A percentile compares a stretch with the other conserved stretches of the same genome.
These are phyloP conservation scores for Paragorgia papillata DNA, from an alignment of 92 coral and sea anemone genomes.

Conservation along the genomic window DNA sequence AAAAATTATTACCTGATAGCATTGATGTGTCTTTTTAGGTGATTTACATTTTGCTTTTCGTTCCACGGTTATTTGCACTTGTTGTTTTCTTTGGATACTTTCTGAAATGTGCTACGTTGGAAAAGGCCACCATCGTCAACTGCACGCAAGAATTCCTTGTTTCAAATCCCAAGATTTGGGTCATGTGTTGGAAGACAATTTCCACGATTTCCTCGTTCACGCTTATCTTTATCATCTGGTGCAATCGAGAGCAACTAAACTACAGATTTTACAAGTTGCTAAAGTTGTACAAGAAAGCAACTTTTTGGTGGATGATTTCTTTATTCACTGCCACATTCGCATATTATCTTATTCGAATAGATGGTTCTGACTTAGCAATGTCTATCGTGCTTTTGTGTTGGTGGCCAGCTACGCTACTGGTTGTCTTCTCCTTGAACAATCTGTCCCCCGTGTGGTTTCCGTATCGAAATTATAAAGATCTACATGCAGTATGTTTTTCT, in stretches of 20 bases:
- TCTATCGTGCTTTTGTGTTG: neutral
- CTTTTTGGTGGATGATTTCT: slow-evolving; percentile 15
- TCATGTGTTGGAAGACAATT: neutral
- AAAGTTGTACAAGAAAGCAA: neutral
- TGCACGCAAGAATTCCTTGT: slow-evolving; percentile 32
- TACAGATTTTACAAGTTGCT: neutral
- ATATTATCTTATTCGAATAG: neutral
- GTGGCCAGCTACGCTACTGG: neutral
- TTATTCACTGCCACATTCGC: neutral
- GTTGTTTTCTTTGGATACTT: slow-evolving; percentile 9
- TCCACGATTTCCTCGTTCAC: neutral
- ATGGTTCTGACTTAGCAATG: neutral
- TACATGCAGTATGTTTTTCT: neutral
- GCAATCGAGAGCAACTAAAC: neutral
- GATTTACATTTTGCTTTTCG: slow-evolving; percentile 15
- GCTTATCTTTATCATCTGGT: slow-evolving; percentile 1
- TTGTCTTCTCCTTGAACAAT: slow-evolving; percentile 14
- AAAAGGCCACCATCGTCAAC: slow-evolving; percentile 7
- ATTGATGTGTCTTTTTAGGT: slow-evolving; percentile 8
- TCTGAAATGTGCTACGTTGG: slow-evolving; percentile 12
- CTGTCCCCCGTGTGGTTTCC: neutral
- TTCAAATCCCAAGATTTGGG: slow-evolving; percentile 10
- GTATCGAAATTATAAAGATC: neutral
- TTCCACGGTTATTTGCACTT: slow-evolving; percentile 10
- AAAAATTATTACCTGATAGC: too few species aligned